A percentile compares a stretch with the other conserved stretches of the same genome.
These are phyloP conservation scores for Nysson spinosus DNA, from an alignment of 2,888 invertebrate genomes.

Conservation along the genomic window DNA sequence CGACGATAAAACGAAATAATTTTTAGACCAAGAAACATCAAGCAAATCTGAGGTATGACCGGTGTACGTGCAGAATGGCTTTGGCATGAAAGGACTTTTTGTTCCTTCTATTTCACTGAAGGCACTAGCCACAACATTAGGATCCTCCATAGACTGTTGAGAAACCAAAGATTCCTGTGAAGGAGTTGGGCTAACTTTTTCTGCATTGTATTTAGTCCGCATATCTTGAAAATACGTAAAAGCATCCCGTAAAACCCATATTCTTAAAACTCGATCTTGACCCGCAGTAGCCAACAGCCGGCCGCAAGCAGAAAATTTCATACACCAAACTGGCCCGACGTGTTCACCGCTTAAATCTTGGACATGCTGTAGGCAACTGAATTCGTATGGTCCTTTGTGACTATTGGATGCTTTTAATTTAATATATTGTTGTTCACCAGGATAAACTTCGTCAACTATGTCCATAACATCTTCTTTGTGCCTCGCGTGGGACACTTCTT, in stretches of 20 bases:
- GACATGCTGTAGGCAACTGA: conserved; percentile 92
- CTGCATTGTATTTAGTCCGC: conserved; percentile 95
- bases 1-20: conserved; percentile 97
- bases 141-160: conserved; percentile 84
- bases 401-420: conserved; percentile 96
- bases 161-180: conserved; percentile 94
- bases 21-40: conserved; percentile 99
- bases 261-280: conserved; percentile 94
- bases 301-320: conserved; percentile 98
- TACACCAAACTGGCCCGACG: conserved; percentile 97
- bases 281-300: conserved; percentile 97
- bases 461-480: conserved; percentile 92
- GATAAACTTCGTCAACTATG: conserved; percentile 88
- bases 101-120: conserved; percentile 80
- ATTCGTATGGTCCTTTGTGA: conserved; percentile 98
- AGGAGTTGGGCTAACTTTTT: conserved; percentile 94
- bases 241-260: conserved; percentile 96
- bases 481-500: conserved; percentile 91
- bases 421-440: conserved; percentile 86
- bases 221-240: conserved; percentile 96
- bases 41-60: conserved; percentile 98
- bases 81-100: conserved; percentile 88
- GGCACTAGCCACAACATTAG: conserved; percentile 79
- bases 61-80: conserved; percentile 94
- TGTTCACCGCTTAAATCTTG: conserved; percentile 92